Conservation (phyloP, 1,140 invertebrate species). For the Drosophila lowei region DNA sequence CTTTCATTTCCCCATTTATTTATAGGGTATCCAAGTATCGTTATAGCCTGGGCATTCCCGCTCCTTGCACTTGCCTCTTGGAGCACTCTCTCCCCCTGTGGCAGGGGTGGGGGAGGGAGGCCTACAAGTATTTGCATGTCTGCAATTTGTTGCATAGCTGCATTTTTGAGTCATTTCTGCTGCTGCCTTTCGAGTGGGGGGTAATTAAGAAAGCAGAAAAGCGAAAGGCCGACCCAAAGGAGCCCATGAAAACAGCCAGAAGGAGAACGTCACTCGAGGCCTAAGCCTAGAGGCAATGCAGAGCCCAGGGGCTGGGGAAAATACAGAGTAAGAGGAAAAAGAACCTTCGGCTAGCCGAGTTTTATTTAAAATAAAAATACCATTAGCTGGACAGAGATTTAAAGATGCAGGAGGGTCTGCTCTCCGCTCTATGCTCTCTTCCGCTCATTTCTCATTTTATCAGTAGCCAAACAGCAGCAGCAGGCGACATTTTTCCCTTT, state of each 20-base stretch:
- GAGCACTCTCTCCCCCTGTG: too few species aligned
- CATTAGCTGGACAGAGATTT: conserved; percentile 58
- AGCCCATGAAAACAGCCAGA: too few species aligned
- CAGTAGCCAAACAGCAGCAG: conserved; percentile 48
- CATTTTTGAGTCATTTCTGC: conserved; percentile 59
- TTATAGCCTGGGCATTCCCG: too few species aligned
- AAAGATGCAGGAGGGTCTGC: conserved; percentile 40
- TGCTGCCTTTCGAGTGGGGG: conserved; percentile 28
- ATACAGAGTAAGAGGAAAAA: not conserved
- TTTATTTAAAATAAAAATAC: conserved; percentile 41
- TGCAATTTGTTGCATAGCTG: conserved; percentile 59
- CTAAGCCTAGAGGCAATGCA: conserved; percentile 3
- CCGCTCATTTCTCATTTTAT: conserved; percentile 34
- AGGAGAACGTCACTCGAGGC: conserved; percentile 39
- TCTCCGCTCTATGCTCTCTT: not conserved
- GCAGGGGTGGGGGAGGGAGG: too few species aligned
- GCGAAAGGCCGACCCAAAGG: conserved; percentile 42
- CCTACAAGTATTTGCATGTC: conserved; percentile 39
- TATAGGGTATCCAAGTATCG: too few species aligned
- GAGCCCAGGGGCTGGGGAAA: conserved; percentile 31
- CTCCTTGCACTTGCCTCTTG: too few species aligned
- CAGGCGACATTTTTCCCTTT: conserved; percentile 24
- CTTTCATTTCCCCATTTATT: too few species aligned
- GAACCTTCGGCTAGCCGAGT: not conserved
- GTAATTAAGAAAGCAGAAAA: conserved; percentile 71